Evolutionary conservation across 2,888 invertebrate genomes (phyloP).

Genomic region (Chironomus riparius): DNA sequence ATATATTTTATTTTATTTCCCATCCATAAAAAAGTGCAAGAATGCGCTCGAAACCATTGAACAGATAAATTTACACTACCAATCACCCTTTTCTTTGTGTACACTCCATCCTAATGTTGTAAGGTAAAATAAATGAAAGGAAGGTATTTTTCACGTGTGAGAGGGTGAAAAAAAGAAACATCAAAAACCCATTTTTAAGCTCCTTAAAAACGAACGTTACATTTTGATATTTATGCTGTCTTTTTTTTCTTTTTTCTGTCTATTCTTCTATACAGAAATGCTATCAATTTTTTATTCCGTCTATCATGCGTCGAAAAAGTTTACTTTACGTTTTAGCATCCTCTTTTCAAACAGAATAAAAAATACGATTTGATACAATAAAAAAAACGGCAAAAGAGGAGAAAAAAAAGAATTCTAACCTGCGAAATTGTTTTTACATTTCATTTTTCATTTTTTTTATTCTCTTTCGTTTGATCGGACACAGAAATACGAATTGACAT

Average conservation of each 20-base stretch:
- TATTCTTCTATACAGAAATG: background rate
- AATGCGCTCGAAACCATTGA: too few relatives aligned
- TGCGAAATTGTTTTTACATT: background rate
- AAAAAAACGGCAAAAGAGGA: background rate
- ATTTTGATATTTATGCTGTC: background rate
- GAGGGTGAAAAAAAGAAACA: background rate
- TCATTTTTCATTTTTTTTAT: background rate
- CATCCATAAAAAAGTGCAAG: too few relatives aligned
- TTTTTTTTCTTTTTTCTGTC: background rate
- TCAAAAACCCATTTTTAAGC: constrained; percentile 10
- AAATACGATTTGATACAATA: background rate
- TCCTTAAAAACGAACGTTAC: constrained; percentile 6
- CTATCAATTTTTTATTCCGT: constrained; percentile 17
- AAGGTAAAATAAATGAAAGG: background rate
- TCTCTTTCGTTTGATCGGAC: background rate
- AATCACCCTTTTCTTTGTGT: too few relatives aligned
- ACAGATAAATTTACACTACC: too few relatives aligned
- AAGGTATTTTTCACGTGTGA: background rate
- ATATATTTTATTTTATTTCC: too few relatives aligned
- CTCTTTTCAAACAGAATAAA: background rate
- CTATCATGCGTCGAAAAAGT: background rate
- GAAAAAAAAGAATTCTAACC: background rate
- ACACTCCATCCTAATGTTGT: background rate
- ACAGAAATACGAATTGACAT: constrained; percentile 14
- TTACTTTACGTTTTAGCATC: background rate